A percentile compares a stretch with the other conserved stretches of the same genome.
Evolutionary conservation across 2,797 vertebrate species (phyloP).

Genomic region (Neostethus bicornis): DNA sequence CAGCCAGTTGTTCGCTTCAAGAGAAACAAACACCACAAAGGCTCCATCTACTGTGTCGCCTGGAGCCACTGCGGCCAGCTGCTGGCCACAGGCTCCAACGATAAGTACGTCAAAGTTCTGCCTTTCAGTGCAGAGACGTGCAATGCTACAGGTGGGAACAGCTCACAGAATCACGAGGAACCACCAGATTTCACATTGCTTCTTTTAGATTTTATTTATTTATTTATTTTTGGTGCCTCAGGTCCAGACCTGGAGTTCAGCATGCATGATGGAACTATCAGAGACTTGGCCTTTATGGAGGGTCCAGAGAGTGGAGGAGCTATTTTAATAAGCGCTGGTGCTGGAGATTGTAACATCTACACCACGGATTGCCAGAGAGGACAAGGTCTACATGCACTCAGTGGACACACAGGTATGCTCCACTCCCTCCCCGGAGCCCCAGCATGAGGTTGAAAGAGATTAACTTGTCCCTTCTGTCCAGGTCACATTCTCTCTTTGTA

Average conservation of each 20-base stretch:
- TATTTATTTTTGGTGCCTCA: constrained; percentile 43
- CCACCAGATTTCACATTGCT: background rate
- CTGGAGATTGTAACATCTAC: constrained; percentile 98
- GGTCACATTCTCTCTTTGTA: constrained; percentile 98
- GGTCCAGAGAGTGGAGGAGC: constrained; percentile 95
- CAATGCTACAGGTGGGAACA: constrained; percentile 91
- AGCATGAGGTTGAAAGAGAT: background rate
- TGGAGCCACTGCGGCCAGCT: constrained; percentile 98
- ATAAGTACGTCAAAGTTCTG: constrained; percentile 98
- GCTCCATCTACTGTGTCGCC: constrained; percentile 98
- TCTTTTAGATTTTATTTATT: background rate
- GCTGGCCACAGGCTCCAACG: constrained; percentile 96
- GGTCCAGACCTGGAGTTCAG: constrained; percentile 98
- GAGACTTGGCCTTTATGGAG: constrained; percentile 99
- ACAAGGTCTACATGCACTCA: constrained; percentile 95
- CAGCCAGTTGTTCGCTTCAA: constrained; percentile 94
- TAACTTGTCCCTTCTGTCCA: constrained; percentile 46
- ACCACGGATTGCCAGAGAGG: constrained; percentile 97
- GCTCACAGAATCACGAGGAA: background rate
- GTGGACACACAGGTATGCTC: constrained; percentile 91
- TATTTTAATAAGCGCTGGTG: constrained; percentile 97
- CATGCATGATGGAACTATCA: constrained; percentile 98
- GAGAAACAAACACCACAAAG: constrained; percentile 99
- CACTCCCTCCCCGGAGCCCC: background rate
- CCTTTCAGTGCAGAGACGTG: constrained; percentile 96